Evolutionary conservation across 2,888 invertebrate species (phyloP).

Genomic region (Synergus umbraculus): DNA sequence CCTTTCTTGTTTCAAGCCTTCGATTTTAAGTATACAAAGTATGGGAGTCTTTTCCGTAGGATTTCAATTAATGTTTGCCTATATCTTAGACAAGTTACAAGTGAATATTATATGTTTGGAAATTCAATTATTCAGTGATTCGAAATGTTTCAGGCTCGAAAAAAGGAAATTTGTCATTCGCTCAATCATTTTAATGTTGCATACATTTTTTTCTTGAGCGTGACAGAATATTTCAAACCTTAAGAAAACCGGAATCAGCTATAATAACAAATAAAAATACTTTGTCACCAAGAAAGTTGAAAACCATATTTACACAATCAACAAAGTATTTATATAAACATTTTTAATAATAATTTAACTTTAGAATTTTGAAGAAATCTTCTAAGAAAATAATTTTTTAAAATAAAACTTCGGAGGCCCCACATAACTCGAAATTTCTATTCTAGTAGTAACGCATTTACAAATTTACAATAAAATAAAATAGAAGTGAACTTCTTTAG

Average conservation of each 20-base stretch:
- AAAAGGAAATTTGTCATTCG: constrained; percentile 13
- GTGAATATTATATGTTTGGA: neutral
- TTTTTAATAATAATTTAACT: neutral
- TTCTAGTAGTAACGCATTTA: constrained; percentile 56
- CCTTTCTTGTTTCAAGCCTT: constrained; percentile 2
- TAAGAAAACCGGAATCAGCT: constrained; percentile 31
- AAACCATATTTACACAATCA: constrained; percentile 58
- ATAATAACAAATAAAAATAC: constrained; percentile 35
- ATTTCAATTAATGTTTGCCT: neutral
- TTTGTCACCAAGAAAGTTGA: constrained; percentile 45
- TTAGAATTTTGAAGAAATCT: neutral
- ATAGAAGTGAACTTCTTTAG: constrained; percentile 55
- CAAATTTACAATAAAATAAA: constrained; percentile 55
- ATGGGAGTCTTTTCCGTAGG: constrained; percentile 4
- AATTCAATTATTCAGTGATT: neutral
- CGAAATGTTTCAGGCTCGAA: neutral
- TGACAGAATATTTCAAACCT: constrained; percentile 27
- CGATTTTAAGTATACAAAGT: constrained; percentile 19
- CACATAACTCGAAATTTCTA: constrained; percentile 11
- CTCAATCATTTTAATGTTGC: constrained; percentile 12
- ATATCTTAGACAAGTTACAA: neutral
- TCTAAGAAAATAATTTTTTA: neutral
- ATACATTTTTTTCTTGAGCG: neutral
- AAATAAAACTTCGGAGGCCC: neutral
- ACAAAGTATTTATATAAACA: constrained; percentile 57